Evolutionary conservation across 2,113 vertebrate genomes (phyloP).

Genomic region (Cyprinodon variegatus): DNA sequence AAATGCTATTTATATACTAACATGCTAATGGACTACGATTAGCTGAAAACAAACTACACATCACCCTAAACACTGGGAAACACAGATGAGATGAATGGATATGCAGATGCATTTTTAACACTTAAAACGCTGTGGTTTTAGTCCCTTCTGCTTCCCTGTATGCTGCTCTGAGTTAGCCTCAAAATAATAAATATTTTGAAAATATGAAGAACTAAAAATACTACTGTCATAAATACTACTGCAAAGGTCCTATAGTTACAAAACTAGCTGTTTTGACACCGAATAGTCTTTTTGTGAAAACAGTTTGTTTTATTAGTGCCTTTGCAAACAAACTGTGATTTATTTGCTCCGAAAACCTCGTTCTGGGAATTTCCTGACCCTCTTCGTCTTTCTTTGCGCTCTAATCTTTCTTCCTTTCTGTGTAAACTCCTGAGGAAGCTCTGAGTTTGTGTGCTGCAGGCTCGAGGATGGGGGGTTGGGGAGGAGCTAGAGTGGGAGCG

Average conservation of each 20-base stretch:
- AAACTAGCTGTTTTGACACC: background rate
- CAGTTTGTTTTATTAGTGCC: background rate
- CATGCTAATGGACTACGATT: too few relatives aligned
- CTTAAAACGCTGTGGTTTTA: too few relatives aligned
- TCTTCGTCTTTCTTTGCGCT: constrained; percentile 26
- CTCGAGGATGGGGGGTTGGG: constrained; percentile 59
- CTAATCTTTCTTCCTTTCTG: constrained; percentile 42
- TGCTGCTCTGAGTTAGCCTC: too few relatives aligned
- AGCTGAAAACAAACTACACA: too few relatives aligned
- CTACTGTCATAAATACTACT: background rate
- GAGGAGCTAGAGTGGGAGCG: constrained; percentile 55
- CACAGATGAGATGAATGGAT: too few relatives aligned
- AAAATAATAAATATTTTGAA: background rate
- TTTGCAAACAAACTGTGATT: constrained; percentile 8
- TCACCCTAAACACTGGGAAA: too few relatives aligned
- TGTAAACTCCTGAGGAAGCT: constrained; percentile 41
- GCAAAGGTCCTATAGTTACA: background rate
- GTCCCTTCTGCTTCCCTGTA: too few relatives aligned
- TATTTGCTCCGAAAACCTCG: constrained; percentile 10
- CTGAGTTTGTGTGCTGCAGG: constrained; percentile 44
- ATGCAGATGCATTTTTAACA: too few relatives aligned
- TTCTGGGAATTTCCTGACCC: constrained; percentile 12
- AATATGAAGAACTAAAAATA: background rate
- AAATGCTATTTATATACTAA: too few relatives aligned
- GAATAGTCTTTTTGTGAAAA: background rate